A percentile compares a stretch with the other conserved stretches of the same genome.
Evolutionary conservation across 2,888 invertebrate genomes (phyloP).

Genomic region (Atethmia centrago): DNA sequence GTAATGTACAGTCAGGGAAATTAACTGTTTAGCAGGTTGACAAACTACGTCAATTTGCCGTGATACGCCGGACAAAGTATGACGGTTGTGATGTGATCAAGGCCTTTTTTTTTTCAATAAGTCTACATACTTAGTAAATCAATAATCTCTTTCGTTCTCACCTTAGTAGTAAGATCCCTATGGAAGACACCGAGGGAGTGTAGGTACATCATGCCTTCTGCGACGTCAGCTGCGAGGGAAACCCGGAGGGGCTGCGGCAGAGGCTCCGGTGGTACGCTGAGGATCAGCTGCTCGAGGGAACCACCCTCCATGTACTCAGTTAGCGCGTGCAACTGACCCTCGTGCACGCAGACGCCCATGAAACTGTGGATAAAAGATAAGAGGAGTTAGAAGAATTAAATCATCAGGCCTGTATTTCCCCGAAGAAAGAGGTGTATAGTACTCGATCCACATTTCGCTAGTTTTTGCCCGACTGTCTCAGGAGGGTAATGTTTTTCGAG

Average conservation of each 20-base stretch:
- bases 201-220: constrained; percentile 97
- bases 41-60: neutral
- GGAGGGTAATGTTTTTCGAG: no score
- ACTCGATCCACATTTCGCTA: neutral
- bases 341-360: constrained; percentile 98
- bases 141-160: constrained; percentile 75
- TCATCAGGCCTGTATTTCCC: neutral
- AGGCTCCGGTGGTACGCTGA: constrained; percentile 92
- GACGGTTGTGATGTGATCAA: neutral
- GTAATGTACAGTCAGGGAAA: no score
- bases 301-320: constrained; percentile 99
- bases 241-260: constrained; percentile 95
- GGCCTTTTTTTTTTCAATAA: neutral
- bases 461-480: no score
- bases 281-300: constrained; percentile 97
- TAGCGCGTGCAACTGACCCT: constrained; percentile 98
- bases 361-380: constrained; percentile 91
- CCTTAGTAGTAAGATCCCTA: constrained; percentile 98
- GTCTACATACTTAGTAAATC: neutral
- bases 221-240: constrained; percentile 96
- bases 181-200: constrained; percentile 98
- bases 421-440: neutral
- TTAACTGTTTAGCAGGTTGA: neutral
- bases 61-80: neutral
- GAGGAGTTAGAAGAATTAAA: constrained; percentile 1